These are phyloP conservation scores for Euglossa dilemma DNA, from an alignment of 1,140 invertebrate genomes.

Conservation along the genomic window DNA sequence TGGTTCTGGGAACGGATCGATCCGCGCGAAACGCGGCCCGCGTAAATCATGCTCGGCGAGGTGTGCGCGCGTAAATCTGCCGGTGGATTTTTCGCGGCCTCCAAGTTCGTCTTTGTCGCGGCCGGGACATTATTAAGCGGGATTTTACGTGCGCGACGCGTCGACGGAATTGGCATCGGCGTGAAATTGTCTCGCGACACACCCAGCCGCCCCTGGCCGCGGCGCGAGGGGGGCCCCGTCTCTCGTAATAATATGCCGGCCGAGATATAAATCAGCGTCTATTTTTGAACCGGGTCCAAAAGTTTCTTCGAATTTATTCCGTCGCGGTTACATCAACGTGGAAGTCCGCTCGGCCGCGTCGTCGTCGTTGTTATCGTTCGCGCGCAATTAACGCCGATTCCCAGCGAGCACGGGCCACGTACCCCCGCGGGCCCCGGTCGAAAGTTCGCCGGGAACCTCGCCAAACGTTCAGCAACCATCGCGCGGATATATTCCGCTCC, in stretches of 20 bases:
- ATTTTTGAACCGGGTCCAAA: slow-evolving; percentile 66
- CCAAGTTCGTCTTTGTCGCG: slow-evolving; percentile 52
- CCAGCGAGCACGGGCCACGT: background rate
- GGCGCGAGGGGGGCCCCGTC: background rate
- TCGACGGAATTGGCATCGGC: slow-evolving; percentile 59
- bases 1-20: slow-evolving; percentile 44
- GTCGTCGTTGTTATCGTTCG: slow-evolving; percentile 38
- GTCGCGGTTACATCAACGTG: slow-evolving; percentile 59
- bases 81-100: slow-evolving; percentile 49
- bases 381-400: slow-evolving; percentile 52
- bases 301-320: slow-evolving; percentile 69
- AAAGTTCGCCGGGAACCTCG: slow-evolving; percentile 12
- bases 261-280: slow-evolving; percentile 64
- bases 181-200: slow-evolving; percentile 59
- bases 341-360: slow-evolving; percentile 20
- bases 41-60: slow-evolving; percentile 53
- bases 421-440: background rate
- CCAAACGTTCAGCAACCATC: background rate
- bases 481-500: too few species aligned
- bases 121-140: slow-evolving; percentile 54
- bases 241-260: slow-evolving; percentile 61
- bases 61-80: slow-evolving; percentile 49
- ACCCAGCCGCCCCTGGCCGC: background rate
- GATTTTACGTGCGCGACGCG: slow-evolving; percentile 40
- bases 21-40: slow-evolving; percentile 25